These are phyloP conservation scores for Equus quagga DNA, from an alignment of 2,113 vertebrate species.

Conservation along the genomic window DNA sequence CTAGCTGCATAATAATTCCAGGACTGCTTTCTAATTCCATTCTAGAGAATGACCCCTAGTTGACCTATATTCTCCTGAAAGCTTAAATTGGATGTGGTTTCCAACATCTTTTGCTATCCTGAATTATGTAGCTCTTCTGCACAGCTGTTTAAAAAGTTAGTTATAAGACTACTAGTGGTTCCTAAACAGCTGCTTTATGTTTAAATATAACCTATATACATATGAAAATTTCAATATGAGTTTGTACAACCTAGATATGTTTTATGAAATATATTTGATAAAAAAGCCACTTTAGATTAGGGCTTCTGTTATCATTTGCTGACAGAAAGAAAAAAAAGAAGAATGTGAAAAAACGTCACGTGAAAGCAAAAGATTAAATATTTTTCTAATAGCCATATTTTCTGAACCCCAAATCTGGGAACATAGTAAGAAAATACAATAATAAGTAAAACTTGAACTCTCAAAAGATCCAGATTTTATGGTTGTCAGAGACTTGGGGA, in stretches of 20 bases:
- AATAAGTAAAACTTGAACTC: background rate
- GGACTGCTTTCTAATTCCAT: background rate
- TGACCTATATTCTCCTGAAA: constrained; percentile 38
- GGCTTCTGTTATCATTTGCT: background rate
- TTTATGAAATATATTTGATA: constrained; percentile 25
- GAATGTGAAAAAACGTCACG: background rate
- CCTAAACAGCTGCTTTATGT: background rate
- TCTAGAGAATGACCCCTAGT: constrained; percentile 62
- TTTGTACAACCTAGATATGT: background rate
- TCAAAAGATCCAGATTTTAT: background rate
- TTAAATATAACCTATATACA: background rate
- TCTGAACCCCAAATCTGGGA: background rate
- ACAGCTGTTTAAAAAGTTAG: constrained; percentile 21
- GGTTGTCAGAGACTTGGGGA: background rate
- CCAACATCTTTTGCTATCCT: background rate
- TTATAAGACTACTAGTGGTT: background rate
- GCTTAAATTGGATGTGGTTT: constrained; percentile 60
- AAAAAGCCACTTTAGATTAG: background rate
- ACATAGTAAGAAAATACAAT: background rate
- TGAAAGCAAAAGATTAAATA: background rate
- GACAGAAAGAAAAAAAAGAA: background rate
- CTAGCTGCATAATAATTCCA: constrained; percentile 24
- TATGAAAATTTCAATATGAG: background rate
- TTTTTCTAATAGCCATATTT: constrained; percentile 28
- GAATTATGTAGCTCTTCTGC: background rate